Evolutionary conservation across 2,797 vertebrate genomes (phyloP).

Genomic region (Sciaenops ocellatus): DNA sequence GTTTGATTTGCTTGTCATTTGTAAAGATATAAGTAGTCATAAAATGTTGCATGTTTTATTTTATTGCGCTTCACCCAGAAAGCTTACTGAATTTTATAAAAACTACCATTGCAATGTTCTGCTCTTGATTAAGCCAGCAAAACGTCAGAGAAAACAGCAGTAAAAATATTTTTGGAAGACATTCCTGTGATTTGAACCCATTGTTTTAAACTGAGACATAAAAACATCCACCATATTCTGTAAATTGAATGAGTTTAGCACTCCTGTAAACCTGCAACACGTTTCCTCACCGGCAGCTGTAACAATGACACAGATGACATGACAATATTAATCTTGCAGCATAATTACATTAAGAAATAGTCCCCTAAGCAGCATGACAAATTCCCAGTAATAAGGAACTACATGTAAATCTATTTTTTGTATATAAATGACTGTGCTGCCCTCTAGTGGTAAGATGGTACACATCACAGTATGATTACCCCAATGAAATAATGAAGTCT

Average conservation of each 20-base stretch:
- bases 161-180: not conserved
- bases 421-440: constrained; percentile 48
- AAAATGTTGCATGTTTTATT: constrained; percentile 11
- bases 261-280: not conserved
- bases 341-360: not conserved
- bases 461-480: constrained; percentile 15
- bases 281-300: not conserved
- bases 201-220: constrained; percentile 6
- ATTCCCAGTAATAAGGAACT: not conserved
- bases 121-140: constrained; percentile 16
- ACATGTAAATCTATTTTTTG: not conserved
- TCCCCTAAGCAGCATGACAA: not conserved
- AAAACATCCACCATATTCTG: constrained; percentile 2
- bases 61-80: constrained; percentile 3
- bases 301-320: not conserved
- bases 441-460: constrained; percentile 57
- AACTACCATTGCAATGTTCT: constrained; percentile 9
- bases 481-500: not conserved
- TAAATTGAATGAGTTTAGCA: constrained; percentile 7
- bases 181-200: constrained; percentile 1
- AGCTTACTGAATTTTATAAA: constrained; percentile 8
- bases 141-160: constrained; percentile 1
- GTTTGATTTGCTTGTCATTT: constrained; percentile 1
- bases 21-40: not conserved
- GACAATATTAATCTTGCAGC: constrained; percentile 8